Evolutionary conservation across 2,888 invertebrate species (phyloP), one percentile per base, ranked within the genome.

Genomic region (Callosobruchus maculatus): DNA sequence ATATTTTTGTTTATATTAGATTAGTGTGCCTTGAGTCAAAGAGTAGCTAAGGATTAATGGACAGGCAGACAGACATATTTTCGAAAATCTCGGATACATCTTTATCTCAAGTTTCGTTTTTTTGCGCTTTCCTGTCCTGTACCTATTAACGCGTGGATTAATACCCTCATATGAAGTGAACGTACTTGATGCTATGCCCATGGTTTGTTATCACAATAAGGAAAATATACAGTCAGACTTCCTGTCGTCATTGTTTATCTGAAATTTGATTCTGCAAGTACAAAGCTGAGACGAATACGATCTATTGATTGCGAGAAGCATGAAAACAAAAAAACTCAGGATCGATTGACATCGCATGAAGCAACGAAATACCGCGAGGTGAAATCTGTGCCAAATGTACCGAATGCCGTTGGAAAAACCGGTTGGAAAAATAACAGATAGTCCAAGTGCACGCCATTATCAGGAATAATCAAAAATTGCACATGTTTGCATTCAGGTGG

Each of bases 401-500:
- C 18, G 49, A 49, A 49, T 18, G 49, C 49, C 72, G 72, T 69
- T 75, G 77, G 74, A 77, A 77, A 77, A 77, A 77, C 73, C 68
- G 73, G 73, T 68, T 75, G 74, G 73, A 77, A 77, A 79, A 77
- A 77, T 76, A 76, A 75, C 74, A 74, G 80, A 81, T 81, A 80
- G 76, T 72, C 74, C 74, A 71, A 76, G 77, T 80, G 80, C 82
- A 83, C 80, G 81, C 80, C 76, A 80, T 75, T 82, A 84, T 83
- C 84, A 72, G 77, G 74, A 75, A 80, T 84, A 85, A 85, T 85
- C 85, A 84, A 84, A 84, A 84, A 84, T 81, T 84, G 84, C 85
- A 85, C 83, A 84, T 85, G 85, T 81, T 81, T 84, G 81, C 83
- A 83, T 81, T 83, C 82, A 78, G 78, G 78, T 78, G 74, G 75